Evolutionary conservation across 2,888 invertebrate species (phyloP).

Genomic region (Andrena praecox): DNA sequence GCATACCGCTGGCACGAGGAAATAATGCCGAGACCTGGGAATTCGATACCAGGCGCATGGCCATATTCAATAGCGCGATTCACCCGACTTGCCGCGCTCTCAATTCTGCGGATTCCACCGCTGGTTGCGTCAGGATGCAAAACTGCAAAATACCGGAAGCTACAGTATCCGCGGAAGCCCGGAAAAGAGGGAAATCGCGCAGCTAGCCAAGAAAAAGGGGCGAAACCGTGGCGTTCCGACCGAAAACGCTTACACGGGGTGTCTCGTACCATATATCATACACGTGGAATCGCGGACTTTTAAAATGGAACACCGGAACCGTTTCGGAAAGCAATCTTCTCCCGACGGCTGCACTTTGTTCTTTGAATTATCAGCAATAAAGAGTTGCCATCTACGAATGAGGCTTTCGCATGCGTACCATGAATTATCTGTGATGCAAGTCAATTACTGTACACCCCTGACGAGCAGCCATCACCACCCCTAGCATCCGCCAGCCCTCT

Average conservation of each 20-base stretch:
- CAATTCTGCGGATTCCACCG: constrained; percentile 65
- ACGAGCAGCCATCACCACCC: no score
- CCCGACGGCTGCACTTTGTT: neutral
- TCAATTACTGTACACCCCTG: no score
- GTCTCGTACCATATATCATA: neutral
- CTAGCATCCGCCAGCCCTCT: no score
- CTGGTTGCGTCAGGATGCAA: constrained; percentile 62
- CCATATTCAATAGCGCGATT: constrained; percentile 67
- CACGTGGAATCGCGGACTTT: neutral
- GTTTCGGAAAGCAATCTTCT: neutral
- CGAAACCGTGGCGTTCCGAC: neutral
- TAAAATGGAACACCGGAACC: neutral
- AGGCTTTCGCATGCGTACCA: constrained; percentile 41
- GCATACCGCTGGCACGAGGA: constrained; percentile 55
- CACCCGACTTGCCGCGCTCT: constrained; percentile 58
- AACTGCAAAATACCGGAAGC: constrained; percentile 72
- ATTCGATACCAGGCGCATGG: constrained; percentile 66
- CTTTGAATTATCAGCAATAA: neutral
- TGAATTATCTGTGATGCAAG: neutral
- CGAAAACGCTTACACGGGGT: constrained; percentile 7
- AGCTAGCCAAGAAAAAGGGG: constrained; percentile 29
- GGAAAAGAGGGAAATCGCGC: constrained; percentile 46
- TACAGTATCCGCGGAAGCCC: constrained; percentile 39
- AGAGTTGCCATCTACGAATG: neutral
- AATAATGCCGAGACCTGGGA: constrained; percentile 65